Base-by-base conservation (phyloP, 2,888 invertebrate genomes). In the Norana najaformis region DNA sequence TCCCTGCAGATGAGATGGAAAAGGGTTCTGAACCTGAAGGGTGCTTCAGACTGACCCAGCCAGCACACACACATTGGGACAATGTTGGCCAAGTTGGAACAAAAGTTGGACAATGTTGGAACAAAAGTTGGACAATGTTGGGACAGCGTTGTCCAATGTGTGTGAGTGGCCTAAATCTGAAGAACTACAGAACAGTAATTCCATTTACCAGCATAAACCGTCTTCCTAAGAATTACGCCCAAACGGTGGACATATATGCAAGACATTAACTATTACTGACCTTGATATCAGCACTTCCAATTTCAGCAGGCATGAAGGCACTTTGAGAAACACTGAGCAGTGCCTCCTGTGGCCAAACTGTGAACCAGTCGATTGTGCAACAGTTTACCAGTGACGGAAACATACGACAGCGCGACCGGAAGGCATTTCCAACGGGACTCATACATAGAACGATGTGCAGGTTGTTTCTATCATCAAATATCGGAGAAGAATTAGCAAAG, bases 401-500 rank as follows among this genome's bases (percentile, higher is more conserved):
- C 95, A 95, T 95, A 88, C 95, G 94, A 92, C 95, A 95, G 11
- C 95, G 93, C 2, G 94, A 96, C 96, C 97, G 96, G 95, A 98
- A 98, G 0, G 97, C 96, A 94, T 97, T 97, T 0, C 98, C 98
- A 0, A 98, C 97, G 0, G 98, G 98, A 94, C 97, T 97, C 97
- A 98, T 97, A 92, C 97, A 97, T 89, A 98, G 96, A 90, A 97
- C 97, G 69, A 98, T 96, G 94, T 98, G 98, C 11, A 98, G 96
- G 94, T 97, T 97, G 90, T 96, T 96, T 83, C 97, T 94, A 93
- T 39, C 92, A 83, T 85, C 85, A 85, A 20, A 85, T 18, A 88
- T 5, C 5, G 16, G 35, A 85, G 8, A 2, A 36, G 16, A 8
- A 11, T 36, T 53, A 53, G 53, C 53, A 23, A 23, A 18, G 53